A percentile compares a stretch with the other conserved stretches of the same genome.
These are phyloP conservation scores for Cirrhinus molitorella DNA, from an alignment of 2,797 vertebrate genomes.

Conservation along the genomic window DNA sequence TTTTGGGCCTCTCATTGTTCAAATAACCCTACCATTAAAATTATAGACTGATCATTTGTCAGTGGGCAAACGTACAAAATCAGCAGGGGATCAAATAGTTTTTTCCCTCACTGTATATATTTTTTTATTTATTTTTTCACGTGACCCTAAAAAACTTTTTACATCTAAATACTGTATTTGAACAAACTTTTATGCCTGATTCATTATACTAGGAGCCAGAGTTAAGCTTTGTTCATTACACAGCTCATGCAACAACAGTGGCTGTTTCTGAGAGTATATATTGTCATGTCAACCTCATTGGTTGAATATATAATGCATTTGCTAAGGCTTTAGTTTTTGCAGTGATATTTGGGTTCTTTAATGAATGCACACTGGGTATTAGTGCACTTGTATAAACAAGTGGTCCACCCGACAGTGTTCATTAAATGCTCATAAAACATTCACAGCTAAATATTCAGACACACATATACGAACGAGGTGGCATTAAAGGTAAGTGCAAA, in stretches of 20 bases:
- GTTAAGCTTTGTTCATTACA: neutral
- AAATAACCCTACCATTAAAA: no score
- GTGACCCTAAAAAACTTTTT: neutral
- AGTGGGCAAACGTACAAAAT: no score
- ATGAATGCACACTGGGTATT: conserved; percentile 5
- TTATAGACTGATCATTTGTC: no score
- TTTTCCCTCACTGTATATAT: no score
- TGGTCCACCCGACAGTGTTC: neutral
- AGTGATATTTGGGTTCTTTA: neutral
- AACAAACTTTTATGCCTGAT: neutral
- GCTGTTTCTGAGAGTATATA: no score
- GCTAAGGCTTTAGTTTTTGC: neutral
- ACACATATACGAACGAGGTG: neutral
- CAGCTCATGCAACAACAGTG: neutral
- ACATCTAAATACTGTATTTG: neutral
- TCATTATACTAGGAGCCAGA: neutral
- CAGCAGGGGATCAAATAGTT: no score
- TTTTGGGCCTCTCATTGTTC: no score
- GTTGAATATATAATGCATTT: neutral
- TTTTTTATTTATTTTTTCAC: no score
- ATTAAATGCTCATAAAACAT: conserved; percentile 2
- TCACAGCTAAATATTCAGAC: neutral
- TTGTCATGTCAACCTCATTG: neutral
- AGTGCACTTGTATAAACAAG: conserved; percentile 22
- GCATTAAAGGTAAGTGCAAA: conserved; percentile 11